Evolutionary conservation across 2,888 invertebrate species (phyloP).

Genomic region (Alcis repandata): DNA sequence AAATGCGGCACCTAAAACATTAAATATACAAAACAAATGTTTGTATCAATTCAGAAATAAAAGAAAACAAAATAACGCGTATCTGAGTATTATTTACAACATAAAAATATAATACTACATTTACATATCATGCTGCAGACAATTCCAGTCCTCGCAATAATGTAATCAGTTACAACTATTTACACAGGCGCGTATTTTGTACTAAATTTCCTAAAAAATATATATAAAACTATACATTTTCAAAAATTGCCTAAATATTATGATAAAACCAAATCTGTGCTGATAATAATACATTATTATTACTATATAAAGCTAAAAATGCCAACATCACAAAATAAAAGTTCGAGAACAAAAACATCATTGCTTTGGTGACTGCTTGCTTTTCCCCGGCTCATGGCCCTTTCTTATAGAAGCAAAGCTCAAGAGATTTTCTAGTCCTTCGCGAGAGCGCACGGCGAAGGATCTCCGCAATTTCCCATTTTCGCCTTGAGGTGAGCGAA

Average conservation of each 20-base stretch:
- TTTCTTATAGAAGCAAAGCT: constrained; percentile 72
- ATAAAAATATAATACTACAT: constrained; percentile 3
- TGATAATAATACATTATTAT: constrained; percentile 2
- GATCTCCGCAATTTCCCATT: constrained; percentile 78
- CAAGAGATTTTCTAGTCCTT: constrained; percentile 78
- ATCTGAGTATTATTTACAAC: constrained; percentile 6
- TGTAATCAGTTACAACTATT: neutral
- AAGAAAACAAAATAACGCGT: neutral
- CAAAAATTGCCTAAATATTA: constrained; percentile 9
- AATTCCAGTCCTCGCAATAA: constrained; percentile 1
- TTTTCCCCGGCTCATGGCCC: constrained; percentile 65
- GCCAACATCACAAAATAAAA: constrained; percentile 31
- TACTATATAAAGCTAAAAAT: constrained; percentile 48
- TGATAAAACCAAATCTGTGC: constrained; percentile 13
- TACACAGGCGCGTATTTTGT: constrained; percentile 11
- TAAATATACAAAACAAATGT: neutral
- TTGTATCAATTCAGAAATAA: neutral
- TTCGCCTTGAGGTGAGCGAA: constrained; percentile 66
- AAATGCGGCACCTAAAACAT: constrained; percentile 1
- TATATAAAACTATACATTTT: constrained; percentile 8
- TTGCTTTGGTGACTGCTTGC: constrained; percentile 60
- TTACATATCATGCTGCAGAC: constrained; percentile 4
- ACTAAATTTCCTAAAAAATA: constrained; percentile 6
- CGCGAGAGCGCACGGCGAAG: constrained; percentile 79
- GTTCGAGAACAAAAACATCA: constrained; percentile 12